Evolutionary conservation across 2,888 invertebrate species (phyloP).

Genomic region (Papilio demoleus): DNA sequence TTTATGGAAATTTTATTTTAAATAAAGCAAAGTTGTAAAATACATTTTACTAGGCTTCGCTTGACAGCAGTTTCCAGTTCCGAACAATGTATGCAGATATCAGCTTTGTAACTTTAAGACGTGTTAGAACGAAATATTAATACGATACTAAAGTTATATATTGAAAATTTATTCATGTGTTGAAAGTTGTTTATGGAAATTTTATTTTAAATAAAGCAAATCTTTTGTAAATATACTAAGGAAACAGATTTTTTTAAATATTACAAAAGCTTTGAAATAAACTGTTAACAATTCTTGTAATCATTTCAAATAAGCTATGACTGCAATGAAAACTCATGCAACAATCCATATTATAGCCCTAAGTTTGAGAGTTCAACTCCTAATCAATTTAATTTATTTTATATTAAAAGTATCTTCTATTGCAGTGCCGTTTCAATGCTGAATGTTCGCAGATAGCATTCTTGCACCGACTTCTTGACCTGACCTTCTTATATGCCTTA

Average conservation of each 20-base stretch:
- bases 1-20: not conserved
- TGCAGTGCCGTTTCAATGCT: no score
- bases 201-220: not conserved
- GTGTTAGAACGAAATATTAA: constrained; percentile 13
- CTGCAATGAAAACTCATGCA: no score
- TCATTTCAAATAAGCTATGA: no score
- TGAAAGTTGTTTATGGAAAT: not conserved
- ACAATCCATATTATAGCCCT: no score
- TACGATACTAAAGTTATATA: not conserved
- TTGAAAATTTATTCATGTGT: constrained; percentile 1
- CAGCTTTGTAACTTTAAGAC: constrained; percentile 20
- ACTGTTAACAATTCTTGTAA: no score
- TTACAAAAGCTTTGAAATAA: no score
- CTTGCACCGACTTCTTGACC: no score
- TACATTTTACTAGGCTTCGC: constrained; percentile 26
- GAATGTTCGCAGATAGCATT: no score
- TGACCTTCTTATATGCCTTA: no score
- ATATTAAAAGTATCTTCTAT: no score
- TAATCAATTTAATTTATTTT: no score
- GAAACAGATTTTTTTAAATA: not conserved
- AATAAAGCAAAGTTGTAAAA: constrained; percentile 27
- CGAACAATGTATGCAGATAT: constrained; percentile 33
- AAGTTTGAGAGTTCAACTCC: no score
- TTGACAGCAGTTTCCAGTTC: constrained; percentile 22
- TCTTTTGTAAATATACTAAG: not conserved